Evolutionary conservation across 2,113 vertebrate species (phyloP), one percentile per base, ranked within the genome.

Genomic region (Lichenostomus cassidix): DNA sequence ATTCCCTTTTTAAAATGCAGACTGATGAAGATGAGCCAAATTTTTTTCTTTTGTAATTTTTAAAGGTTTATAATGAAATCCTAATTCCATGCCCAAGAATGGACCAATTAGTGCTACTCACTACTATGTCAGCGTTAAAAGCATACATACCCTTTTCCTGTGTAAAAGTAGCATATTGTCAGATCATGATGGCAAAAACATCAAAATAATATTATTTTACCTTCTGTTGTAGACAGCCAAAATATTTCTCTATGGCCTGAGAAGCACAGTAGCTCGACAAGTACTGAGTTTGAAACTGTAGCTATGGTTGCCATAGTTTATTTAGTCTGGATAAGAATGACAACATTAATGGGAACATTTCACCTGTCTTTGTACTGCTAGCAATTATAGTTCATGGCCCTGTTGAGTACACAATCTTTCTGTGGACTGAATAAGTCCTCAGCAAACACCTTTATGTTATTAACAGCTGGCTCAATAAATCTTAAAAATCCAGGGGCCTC

Each of bases 391-490:
- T 92, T 92, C 92, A 74, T 53, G 65, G 56, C 28, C 75, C 33
- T 85, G 33, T 31, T 59, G 84, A 83, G 46, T 52, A 75, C 50
- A 82, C 20, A 37, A 21, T 84, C 60, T 64, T 88, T 74, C 60
- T 68, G 10, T 15, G 49, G 46, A 53, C 53, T 62, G 75, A 88
- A 7, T 50, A 85, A 95, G 39, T 70, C 63, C 58, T 80, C 55
- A 77, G 50, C 82, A 93, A 86, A 94, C 56, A 88, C 67, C 60
- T 90, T 83, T 76, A 73, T 49, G 47, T 91, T 84, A 91, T 86
- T 95, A 96, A 55, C 76, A 95, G 44, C 84, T 82, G 78, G 71
- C 23, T 96, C 63, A 94, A 84, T 92, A 96, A 94, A 89, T 60
- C 84, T 91, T 79, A 68, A 71, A 96, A 87, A 64, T 71, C 37